These are phyloP conservation scores for Pedionomus torquatus DNA, from an alignment of 2,113 vertebrate genomes.

Conservation along the genomic window DNA sequence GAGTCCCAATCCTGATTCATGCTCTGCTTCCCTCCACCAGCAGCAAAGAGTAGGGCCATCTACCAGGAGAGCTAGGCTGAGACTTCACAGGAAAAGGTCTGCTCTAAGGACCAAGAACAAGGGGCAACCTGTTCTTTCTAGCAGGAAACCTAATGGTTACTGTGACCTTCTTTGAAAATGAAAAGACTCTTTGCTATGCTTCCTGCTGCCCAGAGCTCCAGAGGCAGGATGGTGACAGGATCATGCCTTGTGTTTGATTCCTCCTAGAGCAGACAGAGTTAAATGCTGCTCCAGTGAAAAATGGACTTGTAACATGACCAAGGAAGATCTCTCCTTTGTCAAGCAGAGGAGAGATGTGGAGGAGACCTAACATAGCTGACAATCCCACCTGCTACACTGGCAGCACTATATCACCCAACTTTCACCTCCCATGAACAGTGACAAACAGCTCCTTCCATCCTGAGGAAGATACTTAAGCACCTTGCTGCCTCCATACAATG, in stretches of 20 bases:
- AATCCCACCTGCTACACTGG: neutral
- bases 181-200: neutral
- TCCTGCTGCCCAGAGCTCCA: neutral
- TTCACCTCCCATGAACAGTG: neutral
- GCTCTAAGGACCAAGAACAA: neutral
- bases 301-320: neutral
- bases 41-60: neutral
- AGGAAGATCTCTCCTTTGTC: neutral
- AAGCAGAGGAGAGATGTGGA: neutral
- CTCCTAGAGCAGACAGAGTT: neutral
- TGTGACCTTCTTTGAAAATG: neutral
- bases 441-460: neutral
- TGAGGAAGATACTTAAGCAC: neutral
- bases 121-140: neutral
- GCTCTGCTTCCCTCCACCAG: neutral
- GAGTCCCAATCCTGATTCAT: neutral
- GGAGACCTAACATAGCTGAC: neutral
- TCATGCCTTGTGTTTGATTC: neutral
- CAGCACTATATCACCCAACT: neutral
- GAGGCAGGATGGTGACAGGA: neutral
- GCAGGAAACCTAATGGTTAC: neutral
- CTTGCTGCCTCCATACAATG: neutral
- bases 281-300: neutral
- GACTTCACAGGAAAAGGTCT: neutral
- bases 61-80: neutral